A percentile compares a stretch with the other conserved stretches of the same genome.
Conservation (phyloP, 2,113 vertebrate species). For the Calyptommatus sinebrachiatus region DNA sequence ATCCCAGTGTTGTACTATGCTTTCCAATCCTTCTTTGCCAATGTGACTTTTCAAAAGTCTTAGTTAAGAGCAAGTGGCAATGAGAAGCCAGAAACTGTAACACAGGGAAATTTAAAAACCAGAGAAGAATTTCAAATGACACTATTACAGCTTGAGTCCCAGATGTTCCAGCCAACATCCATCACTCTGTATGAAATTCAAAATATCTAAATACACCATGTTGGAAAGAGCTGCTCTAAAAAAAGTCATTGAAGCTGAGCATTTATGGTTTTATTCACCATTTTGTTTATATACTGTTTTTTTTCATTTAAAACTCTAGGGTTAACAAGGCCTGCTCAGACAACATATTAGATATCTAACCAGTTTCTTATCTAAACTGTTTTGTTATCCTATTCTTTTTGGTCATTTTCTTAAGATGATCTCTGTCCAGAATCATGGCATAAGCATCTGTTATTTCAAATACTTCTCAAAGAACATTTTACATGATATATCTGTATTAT, state of each 20-base stretch:
- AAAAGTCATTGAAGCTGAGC: too few relatives aligned
- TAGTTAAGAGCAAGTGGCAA: too few relatives aligned
- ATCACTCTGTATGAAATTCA: too few relatives aligned
- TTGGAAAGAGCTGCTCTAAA: too few relatives aligned
- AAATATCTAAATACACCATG: too few relatives aligned
- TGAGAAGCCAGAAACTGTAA: background rate
- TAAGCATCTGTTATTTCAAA: background rate
- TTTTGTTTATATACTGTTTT: too few relatives aligned
- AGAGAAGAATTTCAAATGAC: background rate
- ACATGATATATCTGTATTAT: background rate
- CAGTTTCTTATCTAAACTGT: background rate
- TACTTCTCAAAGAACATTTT: background rate
- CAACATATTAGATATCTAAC: background rate
- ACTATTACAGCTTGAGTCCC: background rate
- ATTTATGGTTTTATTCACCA: background rate
- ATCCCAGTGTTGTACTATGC: background rate
- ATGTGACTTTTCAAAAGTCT: background rate
- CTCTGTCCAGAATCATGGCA: background rate
- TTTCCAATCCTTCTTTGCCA: constrained; percentile 22
- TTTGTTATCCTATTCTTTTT: background rate
- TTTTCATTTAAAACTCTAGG: too few relatives aligned
- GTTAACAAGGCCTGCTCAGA: background rate
- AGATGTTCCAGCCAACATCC: background rate
- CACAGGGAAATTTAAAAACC: background rate
- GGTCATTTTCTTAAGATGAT: background rate